A percentile compares a stretch with the other conserved stretches of the same genome.
Evolutionary conservation across 2,797 vertebrate species (phyloP).

Genomic region (Chaetodon trifasciatus): DNA sequence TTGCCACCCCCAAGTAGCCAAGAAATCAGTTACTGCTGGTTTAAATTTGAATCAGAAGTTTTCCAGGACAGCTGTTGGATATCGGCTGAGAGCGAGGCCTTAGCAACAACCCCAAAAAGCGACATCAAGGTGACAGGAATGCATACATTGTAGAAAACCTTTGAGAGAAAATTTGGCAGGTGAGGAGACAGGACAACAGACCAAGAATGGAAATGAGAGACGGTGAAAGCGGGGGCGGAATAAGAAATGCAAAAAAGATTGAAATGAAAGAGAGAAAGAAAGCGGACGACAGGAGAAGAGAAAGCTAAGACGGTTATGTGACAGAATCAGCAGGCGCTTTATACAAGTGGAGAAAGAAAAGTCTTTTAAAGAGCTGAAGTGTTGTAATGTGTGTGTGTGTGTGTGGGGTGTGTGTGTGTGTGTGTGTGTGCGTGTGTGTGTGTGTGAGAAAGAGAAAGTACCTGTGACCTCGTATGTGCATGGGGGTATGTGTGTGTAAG

Average conservation of each 20-base stretch:
- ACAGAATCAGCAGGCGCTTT: constrained; percentile 46
- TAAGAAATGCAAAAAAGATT: constrained; percentile 29
- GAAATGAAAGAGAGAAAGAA: constrained; percentile 25
- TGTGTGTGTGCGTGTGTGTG: not conserved
- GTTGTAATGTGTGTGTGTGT: constrained; percentile 32
- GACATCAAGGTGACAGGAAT: constrained; percentile 58
- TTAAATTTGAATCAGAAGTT: constrained; percentile 19
- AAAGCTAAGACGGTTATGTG: constrained; percentile 36
- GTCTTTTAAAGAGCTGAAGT: constrained; percentile 35
- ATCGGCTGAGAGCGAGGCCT: constrained; percentile 12
- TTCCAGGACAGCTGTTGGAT: constrained; percentile 16
- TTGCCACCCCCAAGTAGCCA: not conserved
- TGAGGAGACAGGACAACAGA: constrained; percentile 56
- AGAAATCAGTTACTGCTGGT: not conserved
- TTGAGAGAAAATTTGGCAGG: constrained; percentile 52
- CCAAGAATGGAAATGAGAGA: constrained; percentile 60
- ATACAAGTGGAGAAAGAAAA: constrained; percentile 34
- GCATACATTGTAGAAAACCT: constrained; percentile 46
- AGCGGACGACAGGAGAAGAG: constrained; percentile 47
- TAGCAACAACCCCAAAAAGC: constrained; percentile 22
- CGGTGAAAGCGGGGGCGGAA: constrained; percentile 10
- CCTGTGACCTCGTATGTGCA: constrained; percentile 30
- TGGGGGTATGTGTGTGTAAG: constrained; percentile 52
- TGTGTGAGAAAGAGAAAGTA: constrained; percentile 43
- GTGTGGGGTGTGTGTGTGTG: not conserved